These are phyloP conservation scores for Drusus annulatus DNA, from an alignment of 1,140 invertebrate species.

Conservation along the genomic window DNA sequence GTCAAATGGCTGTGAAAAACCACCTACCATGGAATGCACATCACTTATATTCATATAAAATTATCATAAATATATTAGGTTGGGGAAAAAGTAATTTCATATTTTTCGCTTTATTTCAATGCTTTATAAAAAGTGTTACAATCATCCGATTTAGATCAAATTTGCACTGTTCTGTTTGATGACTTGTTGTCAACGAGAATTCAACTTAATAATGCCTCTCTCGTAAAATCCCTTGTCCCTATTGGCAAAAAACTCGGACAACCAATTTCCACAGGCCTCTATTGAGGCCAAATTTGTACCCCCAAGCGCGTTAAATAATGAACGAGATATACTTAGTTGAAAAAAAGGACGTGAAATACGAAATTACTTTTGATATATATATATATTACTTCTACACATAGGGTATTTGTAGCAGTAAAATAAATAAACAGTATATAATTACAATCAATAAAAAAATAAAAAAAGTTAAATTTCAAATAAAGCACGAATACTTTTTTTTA, in stretches of 20 bases:
- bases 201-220: background rate
- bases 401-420: too few species aligned
- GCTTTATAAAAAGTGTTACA: slow-evolving; percentile 28
- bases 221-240: slow-evolving; percentile 16
- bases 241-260: slow-evolving; percentile 25
- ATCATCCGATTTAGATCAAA: slow-evolving; percentile 34
- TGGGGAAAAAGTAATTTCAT: too few species aligned
- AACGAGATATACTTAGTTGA: slow-evolving; percentile 30
- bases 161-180: background rate
- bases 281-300: too few species aligned
- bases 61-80: too few species aligned
- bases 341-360: slow-evolving; percentile 23
- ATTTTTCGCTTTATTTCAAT: background rate
- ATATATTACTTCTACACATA: too few species aligned
- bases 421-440: too few species aligned
- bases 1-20: too few species aligned
- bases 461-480: too few species aligned
- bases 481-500: too few species aligned
- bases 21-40: too few species aligned
- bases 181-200: slow-evolving; percentile 7
- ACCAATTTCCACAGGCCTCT: background rate
- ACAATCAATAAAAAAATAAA: too few species aligned
- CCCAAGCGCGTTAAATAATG: background rate
- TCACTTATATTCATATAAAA: too few species aligned
- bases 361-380: slow-evolving; percentile 14